Conservation (phyloP, 2,797 vertebrate genomes). For the Crocidura indochinensis region DNA sequence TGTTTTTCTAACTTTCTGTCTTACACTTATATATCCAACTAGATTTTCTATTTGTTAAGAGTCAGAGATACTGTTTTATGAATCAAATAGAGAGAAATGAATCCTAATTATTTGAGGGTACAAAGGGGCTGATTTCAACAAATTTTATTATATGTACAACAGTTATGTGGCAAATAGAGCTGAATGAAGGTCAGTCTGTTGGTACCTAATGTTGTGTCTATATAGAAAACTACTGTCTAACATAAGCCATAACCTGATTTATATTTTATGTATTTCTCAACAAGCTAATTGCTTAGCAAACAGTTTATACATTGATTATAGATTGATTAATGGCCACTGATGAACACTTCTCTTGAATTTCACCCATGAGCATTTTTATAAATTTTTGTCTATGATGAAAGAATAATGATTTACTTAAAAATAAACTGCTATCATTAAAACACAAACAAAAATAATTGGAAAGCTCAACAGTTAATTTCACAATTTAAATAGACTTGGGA, state of each 20-base stretch:
- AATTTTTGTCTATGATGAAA: constrained; percentile 58
- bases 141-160: constrained; percentile 73
- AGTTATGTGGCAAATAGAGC: constrained; percentile 72
- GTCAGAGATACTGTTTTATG: constrained; percentile 73
- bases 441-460: constrained; percentile 60
- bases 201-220: constrained; percentile 44
- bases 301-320: constrained; percentile 75
- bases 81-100: constrained; percentile 66
- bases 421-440: constrained; percentile 59
- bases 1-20: constrained; percentile 73
- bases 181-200: constrained; percentile 15
- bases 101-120: constrained; percentile 72
- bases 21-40: constrained; percentile 65
- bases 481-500: constrained; percentile 16
- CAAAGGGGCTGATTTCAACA: constrained; percentile 68
- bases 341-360: constrained; percentile 66
- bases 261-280: constrained; percentile 74
- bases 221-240: not conserved
- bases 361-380: constrained; percentile 68
- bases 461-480: constrained; percentile 10
- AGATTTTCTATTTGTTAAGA: constrained; percentile 75
- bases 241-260: constrained; percentile 44
- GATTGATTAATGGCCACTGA: constrained; percentile 73
- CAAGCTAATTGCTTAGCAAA: constrained; percentile 71
- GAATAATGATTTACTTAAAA: constrained; percentile 69